These are phyloP conservation scores for Scytalopus superciliaris DNA, from an alignment of 2,113 vertebrate genomes.

Conservation along the genomic window DNA sequence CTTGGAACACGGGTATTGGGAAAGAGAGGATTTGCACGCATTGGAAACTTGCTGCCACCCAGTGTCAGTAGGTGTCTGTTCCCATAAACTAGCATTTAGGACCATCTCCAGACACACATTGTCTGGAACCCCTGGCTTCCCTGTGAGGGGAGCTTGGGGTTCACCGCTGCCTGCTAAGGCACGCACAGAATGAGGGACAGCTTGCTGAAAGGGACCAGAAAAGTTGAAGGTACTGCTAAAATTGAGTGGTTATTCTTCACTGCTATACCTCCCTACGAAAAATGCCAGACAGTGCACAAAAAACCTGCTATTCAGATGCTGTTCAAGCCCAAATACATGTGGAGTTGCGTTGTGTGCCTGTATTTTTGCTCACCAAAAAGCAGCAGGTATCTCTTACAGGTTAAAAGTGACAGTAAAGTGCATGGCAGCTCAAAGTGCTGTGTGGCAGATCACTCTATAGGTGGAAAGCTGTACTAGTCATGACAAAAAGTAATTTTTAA, in stretches of 20 bases:
- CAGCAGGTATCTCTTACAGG: rapidly evolving
- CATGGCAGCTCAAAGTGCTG: neutral
- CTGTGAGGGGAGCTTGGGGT: rapidly evolving
- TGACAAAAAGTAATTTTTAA: neutral
- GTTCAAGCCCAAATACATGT: neutral
- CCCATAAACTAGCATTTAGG: rapidly evolving
- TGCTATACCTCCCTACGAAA: neutral
- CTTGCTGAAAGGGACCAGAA: neutral
- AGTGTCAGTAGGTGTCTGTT: rapidly evolving
- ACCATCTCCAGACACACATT: rapidly evolving
- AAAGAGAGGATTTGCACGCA: rapidly evolving
- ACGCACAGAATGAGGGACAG: rapidly evolving
- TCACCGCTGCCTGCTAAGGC: neutral
- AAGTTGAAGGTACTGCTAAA: neutral
- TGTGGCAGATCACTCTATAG: neutral
- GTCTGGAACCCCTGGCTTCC: neutral
- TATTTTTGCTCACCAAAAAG: neutral
- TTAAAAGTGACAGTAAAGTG: neutral
- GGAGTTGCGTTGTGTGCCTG: neutral
- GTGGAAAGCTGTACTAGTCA: neutral
- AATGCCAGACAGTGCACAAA: neutral
- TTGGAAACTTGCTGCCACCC: neutral
- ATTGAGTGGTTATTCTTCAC: neutral
- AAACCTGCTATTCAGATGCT: neutral
- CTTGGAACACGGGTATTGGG: rapidly evolving